Conservation (phyloP, 64 coral and sea anemone genomes). For the Pachyseris speciosa region DNA sequence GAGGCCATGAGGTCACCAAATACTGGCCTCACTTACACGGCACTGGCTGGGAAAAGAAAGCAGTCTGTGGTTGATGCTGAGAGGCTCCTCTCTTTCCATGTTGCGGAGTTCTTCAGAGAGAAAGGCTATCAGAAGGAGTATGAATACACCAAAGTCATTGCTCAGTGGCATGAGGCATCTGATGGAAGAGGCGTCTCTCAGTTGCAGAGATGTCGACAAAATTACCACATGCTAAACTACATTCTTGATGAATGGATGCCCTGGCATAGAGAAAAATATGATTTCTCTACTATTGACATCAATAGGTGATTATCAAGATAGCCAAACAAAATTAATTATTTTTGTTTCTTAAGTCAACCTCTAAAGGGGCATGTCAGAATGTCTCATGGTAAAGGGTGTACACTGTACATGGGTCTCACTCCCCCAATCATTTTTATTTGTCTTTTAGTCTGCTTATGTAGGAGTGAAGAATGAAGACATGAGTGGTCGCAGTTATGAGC, state of each 20-base stretch:
- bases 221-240: slow-evolving; percentile 69
- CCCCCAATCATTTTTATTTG: too few relatives aligned
- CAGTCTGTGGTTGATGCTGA: slow-evolving; percentile 83
- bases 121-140: slow-evolving; percentile 30
- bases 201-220: slow-evolving; percentile 36
- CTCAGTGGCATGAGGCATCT: slow-evolving; percentile 72
- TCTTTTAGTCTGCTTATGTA: too few relatives aligned
- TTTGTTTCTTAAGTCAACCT: neutral
- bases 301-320: slow-evolving; percentile 71
- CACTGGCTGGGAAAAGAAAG: slow-evolving; percentile 47
- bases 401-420: too few relatives aligned
- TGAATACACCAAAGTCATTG: slow-evolving; percentile 49
- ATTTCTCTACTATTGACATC: slow-evolving; percentile 74
- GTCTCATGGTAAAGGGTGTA: neutral
- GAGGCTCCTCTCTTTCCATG: slow-evolving; percentile 55
- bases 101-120: slow-evolving; percentile 33
- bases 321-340: too few relatives aligned
- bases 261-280: slow-evolving; percentile 53
- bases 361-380: neutral
- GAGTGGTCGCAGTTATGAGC: too few relatives aligned
- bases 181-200: slow-evolving; percentile 54
- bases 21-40: slow-evolving; percentile 64
- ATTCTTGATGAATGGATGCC: slow-evolving; percentile 83
- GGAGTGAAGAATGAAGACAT: too few relatives aligned
- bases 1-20: slow-evolving; percentile 42